A percentile compares a stretch with the other conserved stretches of the same genome.
These are phyloP conservation scores for Salvelinus fontinalis DNA, from an alignment of 2,113 vertebrate species.

Conservation along the genomic window DNA sequence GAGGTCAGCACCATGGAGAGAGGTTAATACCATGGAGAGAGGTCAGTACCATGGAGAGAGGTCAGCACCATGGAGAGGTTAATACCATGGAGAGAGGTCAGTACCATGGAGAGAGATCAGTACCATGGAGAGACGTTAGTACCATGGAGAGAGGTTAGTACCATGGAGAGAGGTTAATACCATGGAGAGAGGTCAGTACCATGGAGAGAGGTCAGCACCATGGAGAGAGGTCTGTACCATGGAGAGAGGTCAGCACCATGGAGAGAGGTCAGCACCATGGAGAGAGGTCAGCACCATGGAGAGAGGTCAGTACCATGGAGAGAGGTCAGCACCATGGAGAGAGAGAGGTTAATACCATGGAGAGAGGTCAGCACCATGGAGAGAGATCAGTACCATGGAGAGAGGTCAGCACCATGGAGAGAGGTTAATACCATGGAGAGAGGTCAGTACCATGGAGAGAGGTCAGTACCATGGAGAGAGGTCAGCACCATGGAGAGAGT, in stretches of 20 bases:
- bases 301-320: constrained; percentile 11
- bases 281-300: constrained; percentile 16
- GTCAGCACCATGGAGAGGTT: no score
- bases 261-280: background rate
- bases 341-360: no score
- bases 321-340: no score
- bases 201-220: constrained; percentile 5
- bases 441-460: constrained; percentile 6
- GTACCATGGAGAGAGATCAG: constrained; percentile 1
- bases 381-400: constrained; percentile 12
- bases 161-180: constrained; percentile 5
- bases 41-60: background rate
- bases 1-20: constrained; percentile 12
- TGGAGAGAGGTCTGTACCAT: no score
- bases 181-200: constrained; percentile 9
- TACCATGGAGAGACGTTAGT: constrained; percentile 7
- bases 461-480: constrained; percentile 11
- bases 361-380: background rate
- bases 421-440: constrained; percentile 9
- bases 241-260: constrained; percentile 23
- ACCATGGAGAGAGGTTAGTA: constrained; percentile 4
- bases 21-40: constrained; percentile 6
- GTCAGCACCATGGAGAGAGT: constrained; percentile 9
- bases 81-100: constrained; percentile 6
- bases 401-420: constrained; percentile 14